Evolutionary conservation across 2,113 vertebrate species (phyloP).

Genomic region (Clarias gariepinus): DNA sequence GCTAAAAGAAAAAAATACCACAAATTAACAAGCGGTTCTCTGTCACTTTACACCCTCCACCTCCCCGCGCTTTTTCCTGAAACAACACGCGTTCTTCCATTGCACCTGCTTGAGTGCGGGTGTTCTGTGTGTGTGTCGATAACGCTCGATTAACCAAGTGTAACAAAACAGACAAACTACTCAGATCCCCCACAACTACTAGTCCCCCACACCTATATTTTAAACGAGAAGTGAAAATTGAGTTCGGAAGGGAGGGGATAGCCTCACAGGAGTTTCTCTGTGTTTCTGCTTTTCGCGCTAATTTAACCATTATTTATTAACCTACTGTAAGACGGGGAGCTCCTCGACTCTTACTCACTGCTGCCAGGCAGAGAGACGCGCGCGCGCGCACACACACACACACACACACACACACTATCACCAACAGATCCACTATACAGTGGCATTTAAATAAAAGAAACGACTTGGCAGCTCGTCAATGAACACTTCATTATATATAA

Average conservation of each 20-base stretch:
- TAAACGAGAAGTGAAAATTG: slow-evolving; percentile 37
- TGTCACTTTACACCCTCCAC: not conserved
- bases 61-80: not conserved
- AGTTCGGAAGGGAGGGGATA: not conserved
- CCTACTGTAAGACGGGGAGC: not conserved
- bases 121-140: not conserved
- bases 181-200: not conserved
- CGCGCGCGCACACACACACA: not conserved
- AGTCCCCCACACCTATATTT: not conserved
- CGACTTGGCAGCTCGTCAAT: not conserved
- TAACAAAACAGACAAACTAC: not conserved
- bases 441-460: not conserved
- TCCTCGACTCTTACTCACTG: not conserved
- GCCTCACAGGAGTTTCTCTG: not conserved
- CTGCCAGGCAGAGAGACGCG: not conserved
- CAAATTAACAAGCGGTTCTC: not conserved
- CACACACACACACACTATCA: not conserved
- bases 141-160: not conserved
- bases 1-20: not conserved
- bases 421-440: not conserved
- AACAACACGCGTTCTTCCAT: not conserved
- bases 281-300: not conserved
- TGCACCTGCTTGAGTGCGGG: not conserved
- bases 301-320: not conserved
- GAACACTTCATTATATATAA: not conserved